These are phyloP conservation scores for Orchestia grillus DNA, from an alignment of 1,140 invertebrate species.

Conservation along the genomic window DNA sequence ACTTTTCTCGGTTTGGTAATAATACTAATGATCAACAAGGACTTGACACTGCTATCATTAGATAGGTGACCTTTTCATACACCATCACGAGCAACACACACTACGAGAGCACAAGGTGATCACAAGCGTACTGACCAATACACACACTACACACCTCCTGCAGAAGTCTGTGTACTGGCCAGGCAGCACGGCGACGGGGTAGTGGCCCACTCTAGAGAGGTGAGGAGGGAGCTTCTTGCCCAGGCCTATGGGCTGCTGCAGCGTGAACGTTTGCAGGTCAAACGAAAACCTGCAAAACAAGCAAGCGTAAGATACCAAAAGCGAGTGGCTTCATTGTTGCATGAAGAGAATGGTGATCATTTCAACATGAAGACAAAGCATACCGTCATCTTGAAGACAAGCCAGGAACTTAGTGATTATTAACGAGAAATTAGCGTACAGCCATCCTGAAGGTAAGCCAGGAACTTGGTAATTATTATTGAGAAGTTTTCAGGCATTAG, in stretches of 20 bases:
- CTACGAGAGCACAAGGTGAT: neutral
- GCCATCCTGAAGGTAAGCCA: too few relatives aligned
- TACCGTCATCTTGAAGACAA: too few relatives aligned
- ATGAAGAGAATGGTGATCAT: too few relatives aligned
- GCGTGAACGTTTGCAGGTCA: slow-evolving; percentile 82
- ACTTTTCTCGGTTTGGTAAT: neutral
- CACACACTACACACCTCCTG: slow-evolving; percentile 75
- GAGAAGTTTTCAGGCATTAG: too few relatives aligned
- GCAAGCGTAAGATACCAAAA: neutral
- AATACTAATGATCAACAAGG: neutral
- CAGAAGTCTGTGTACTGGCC: slow-evolving; percentile 94
- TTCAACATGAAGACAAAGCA: too few relatives aligned
- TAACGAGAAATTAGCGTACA: too few relatives aligned
- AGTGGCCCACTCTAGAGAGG: slow-evolving; percentile 78
- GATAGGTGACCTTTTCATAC: too few relatives aligned
- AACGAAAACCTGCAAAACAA: slow-evolving; percentile 75
- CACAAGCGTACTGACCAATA: neutral
- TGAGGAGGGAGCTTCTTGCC: slow-evolving; percentile 72
- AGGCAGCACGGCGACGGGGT: slow-evolving; percentile 91
- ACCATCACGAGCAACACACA: neutral
- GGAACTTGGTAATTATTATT: too few relatives aligned
- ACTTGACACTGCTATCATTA: neutral
- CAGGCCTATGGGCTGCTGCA: slow-evolving; percentile 78
- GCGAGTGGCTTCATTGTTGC: too few relatives aligned
- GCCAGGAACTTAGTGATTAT: too few relatives aligned